Percentiles rank a stretch among this genome's conserved stretches.
phyloP scores from a whole-genome alignment of 2,797 vertebrate species.

The Micrastur ruficollis region DNA sequence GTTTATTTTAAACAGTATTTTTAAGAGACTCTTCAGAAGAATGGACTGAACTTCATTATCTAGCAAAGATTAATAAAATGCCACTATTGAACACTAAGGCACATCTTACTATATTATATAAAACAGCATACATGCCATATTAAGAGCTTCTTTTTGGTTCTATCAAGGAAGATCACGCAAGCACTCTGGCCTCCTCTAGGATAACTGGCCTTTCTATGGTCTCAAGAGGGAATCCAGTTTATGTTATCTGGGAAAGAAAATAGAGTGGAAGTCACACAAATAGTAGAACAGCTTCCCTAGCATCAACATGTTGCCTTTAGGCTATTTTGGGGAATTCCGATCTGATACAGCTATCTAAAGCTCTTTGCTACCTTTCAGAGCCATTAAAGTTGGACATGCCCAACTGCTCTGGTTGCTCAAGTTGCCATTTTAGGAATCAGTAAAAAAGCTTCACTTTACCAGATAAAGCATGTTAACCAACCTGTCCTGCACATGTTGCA shows the following conservation, averaged over 20 bases:
- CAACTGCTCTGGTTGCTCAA: background rate
- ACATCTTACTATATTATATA: background rate
- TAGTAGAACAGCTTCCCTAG: background rate
- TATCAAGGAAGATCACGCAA: background rate
- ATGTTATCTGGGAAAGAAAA: background rate
- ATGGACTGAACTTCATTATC: background rate
- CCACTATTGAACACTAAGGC: background rate
- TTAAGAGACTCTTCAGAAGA: background rate
- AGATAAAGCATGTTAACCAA: background rate
- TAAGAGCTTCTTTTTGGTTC: background rate
- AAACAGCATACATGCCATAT: background rate
- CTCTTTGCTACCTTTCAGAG: background rate
- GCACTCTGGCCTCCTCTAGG: background rate
- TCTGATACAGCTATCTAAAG: rapidly evolving
- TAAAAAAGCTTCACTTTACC: background rate
- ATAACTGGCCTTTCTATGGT: background rate
- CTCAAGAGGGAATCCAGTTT: background rate
- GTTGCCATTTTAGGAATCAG: background rate
- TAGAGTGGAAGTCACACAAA: background rate
- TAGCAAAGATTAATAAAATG: background rate
- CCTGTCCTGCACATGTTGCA: background rate
- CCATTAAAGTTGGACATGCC: background rate
- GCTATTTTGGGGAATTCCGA: background rate
- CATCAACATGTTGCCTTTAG: background rate
- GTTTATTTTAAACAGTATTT: background rate